Conservation (phyloP, 1,140 invertebrate species). For the Lepidurus arcticus region DNA sequence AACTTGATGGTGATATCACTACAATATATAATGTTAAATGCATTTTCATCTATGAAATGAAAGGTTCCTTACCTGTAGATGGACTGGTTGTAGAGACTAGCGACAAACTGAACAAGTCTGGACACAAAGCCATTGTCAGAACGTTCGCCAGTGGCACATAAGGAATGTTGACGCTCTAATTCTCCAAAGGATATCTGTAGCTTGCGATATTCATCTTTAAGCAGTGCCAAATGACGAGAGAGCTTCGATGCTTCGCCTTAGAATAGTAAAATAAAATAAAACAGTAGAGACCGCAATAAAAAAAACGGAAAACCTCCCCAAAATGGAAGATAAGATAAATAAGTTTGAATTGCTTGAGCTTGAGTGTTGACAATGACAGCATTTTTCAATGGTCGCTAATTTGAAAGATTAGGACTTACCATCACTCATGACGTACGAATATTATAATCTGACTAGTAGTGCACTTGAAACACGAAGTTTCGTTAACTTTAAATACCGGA, state of each 20-base stretch:
- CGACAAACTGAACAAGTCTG: constrained; percentile 68
- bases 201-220: constrained; percentile 87
- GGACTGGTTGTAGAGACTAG: constrained; percentile 57
- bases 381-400: not conserved
- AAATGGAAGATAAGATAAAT: not conserved
- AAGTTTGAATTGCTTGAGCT: not conserved
- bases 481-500: not conserved
- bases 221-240: constrained; percentile 74
- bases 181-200: constrained; percentile 74
- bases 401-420: not conserved
- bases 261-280: constrained; percentile 14
- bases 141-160: constrained; percentile 55
- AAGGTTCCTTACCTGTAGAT: not conserved
- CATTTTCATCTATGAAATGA: constrained; percentile 22
- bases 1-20: constrained; percentile 56
- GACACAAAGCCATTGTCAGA: constrained; percentile 69
- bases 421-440: not conserved
- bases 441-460: not conserved
- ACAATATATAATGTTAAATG: constrained; percentile 29
- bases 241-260: constrained; percentile 62
- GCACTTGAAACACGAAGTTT: not conserved
- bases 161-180: constrained; percentile 74
- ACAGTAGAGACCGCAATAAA: not conserved
- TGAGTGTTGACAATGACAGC: not conserved
- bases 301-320: not conserved